Evolutionary conservation across 2,888 invertebrate genomes (phyloP).

Genomic region (Hyles lineata): DNA sequence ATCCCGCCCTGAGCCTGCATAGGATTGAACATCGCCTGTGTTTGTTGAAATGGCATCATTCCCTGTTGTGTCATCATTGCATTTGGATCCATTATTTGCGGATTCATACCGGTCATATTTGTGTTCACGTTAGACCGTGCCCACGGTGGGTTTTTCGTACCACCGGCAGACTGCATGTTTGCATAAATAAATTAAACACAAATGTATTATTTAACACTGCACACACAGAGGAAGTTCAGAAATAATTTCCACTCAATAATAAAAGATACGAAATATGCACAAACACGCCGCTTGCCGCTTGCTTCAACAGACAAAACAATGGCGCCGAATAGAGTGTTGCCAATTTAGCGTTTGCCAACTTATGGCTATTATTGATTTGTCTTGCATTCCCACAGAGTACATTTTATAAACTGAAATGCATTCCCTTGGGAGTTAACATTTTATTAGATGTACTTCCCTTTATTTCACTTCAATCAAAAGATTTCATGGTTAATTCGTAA

Average conservation of each 20-base stretch:
- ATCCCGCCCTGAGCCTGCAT: slow-evolving; percentile 87
- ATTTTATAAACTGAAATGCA: too few species aligned
- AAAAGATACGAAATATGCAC: not conserved
- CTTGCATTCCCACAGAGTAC: too few species aligned
- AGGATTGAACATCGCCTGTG: slow-evolving; percentile 87
- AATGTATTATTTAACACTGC: slow-evolving; percentile 20
- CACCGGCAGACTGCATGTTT: slow-evolving; percentile 82
- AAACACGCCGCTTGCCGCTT: slow-evolving; percentile 10
- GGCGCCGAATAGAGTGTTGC: not conserved
- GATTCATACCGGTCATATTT: slow-evolving; percentile 87
- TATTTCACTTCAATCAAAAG: too few species aligned
- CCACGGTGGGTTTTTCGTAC: slow-evolving; percentile 93
- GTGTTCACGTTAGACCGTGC: slow-evolving; percentile 85
- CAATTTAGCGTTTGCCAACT: not conserved
- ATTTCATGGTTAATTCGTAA: too few species aligned
- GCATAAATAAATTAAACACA: slow-evolving; percentile 25
- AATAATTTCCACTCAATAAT: not conserved
- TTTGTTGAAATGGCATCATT: slow-evolving; percentile 90
- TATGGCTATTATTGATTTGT: too few species aligned
- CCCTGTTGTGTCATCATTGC: slow-evolving; percentile 88
- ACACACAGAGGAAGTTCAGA: slow-evolving; percentile 11
- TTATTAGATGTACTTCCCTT: too few species aligned
- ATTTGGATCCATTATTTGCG: slow-evolving; percentile 87
- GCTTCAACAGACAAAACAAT: slow-evolving; percentile 8
- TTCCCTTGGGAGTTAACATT: too few species aligned